Evolutionary conservation across 2,888 invertebrate species (phyloP), one percentile per base, ranked within the genome.

Genomic region (Microctonus aethiopoides): DNA sequence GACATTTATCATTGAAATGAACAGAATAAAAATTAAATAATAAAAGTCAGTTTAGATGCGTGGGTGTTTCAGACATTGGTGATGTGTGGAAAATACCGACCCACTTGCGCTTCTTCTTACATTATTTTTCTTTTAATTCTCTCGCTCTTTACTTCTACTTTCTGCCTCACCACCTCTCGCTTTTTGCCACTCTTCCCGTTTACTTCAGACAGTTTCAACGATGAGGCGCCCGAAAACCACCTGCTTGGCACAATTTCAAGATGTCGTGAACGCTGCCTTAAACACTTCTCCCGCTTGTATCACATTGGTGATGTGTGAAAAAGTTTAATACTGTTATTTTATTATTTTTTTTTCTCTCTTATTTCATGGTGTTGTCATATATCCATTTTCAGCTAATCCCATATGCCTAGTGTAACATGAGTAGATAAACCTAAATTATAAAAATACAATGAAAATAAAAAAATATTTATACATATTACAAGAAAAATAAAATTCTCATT

Each of bases 171-270:
- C n/a, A n/a, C n/a, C 76, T 75, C 73, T 73, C 65, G 73, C 73
- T 75, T 67, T 46, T 56, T 72, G 61, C 64, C 68, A 63, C 73
- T 79, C 78, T 80, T 80, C 79, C 78, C 77, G 69, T 76, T 66
- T 56, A 7, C 29, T 57, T 34, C n/a, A 24, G 20, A 67, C 24
- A n/a, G 62, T 59, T 34, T 46, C 65, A 61, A 65, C 68, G 56
- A 52, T 54, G 63, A 71, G 75, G 71, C 67, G 65, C 74, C 64
- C 62, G 70, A 73, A 72, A 85, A 85, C 85, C 85, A 85, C 86
- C 84, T 85, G 85, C 82, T 84, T 84, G 84, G 84, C 85, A 80
- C 73, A 65, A 68, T 68, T 78, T 85, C 84, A 83, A 84, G 74
- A 64, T 64, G 41, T 51, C 59, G 51, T 29, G 64, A 51, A 59